Evolutionary conservation across 1,140 invertebrate species (phyloP), one percentile per base, ranked within the genome.

Genomic region (Formica exsecta): DNA sequence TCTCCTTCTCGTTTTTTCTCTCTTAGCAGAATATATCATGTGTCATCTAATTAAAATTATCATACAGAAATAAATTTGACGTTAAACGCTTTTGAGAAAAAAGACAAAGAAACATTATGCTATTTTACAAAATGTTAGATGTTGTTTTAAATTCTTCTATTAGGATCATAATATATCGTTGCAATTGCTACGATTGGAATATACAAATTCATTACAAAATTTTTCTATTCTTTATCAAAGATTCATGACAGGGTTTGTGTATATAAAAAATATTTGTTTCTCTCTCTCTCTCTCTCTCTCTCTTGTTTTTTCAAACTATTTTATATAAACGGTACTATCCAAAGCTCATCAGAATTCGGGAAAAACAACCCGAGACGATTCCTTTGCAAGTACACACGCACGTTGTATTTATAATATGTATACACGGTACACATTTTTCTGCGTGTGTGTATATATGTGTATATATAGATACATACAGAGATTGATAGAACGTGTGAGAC

Each of bases 401-500:
- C 70, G 59, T 80, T 65, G 81, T 90, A 91, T 88, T 88, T 91
- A 86, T 90, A 88, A 86, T 88, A 85, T 89, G 80, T 71, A 87
- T 91, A 89, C 86, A 90, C 75, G 89, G 66, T 79, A 87, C 90
- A 86, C 85, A 68, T 66, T 85, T 48, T 9, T 64, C 77, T 70
- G 79, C 38, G 77, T 74, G 54, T 87, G 87, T 89, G 74, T 87
- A 89, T 86, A 87, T 89, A 90, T 89, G 75, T 89, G 86, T 91
- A 90, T 44, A 77, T 87, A 90, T 91, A 92, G 80, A 81, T 92
- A 90, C 88, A 87, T 91, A 92, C 83, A 92, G 84, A 87, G 89
- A 92, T 89, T 92, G 90, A 89, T 75, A 92, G 54, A 92, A 92
- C 79, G 76, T 89, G 89, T 87, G 89, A 92, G 89, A 92, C 85